Percentiles rank a stretch among this genome's conserved stretches.
Evolutionary conservation across 2,888 invertebrate genomes (phyloP).

Genomic region (Euzophera pinguis): DNA sequence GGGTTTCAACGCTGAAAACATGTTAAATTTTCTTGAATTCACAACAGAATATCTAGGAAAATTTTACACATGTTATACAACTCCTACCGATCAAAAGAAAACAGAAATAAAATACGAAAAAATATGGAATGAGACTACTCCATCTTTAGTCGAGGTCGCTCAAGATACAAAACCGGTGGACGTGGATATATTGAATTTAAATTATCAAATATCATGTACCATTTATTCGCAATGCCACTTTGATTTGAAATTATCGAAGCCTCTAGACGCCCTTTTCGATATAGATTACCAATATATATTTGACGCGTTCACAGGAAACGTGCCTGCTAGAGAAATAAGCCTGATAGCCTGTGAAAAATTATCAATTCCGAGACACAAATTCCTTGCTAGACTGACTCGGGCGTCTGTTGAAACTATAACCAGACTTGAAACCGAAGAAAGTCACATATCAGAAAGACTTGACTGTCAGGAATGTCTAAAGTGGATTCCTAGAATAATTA

Average conservation of each 20-base stretch:
- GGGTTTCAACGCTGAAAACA: constrained; percentile 83
- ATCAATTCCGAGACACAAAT: constrained; percentile 83
- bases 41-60: constrained; percentile 68
- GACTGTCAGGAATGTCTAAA: constrained; percentile 58
- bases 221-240: constrained; percentile 90
- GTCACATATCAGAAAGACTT: constrained; percentile 56
- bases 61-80: constrained; percentile 64
- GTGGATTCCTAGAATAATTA: constrained; percentile 86
- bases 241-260: constrained; percentile 86
- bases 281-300: constrained; percentile 82
- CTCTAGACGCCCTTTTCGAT: constrained; percentile 88
- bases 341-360: constrained; percentile 85
- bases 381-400: constrained; percentile 86
- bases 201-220: constrained; percentile 88
- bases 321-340: constrained; percentile 76
- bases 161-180: constrained; percentile 87
- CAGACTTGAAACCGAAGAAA: constrained; percentile 75
- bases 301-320: constrained; percentile 57
- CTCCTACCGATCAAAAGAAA: constrained; percentile 51
- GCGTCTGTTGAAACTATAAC: constrained; percentile 87
- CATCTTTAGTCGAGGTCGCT: constrained; percentile 88
- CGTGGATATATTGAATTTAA: constrained; percentile 87
- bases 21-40: constrained; percentile 71
- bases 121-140: constrained; percentile 83
- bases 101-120: constrained; percentile 77